Base-by-base conservation (phyloP, 2,888 invertebrate species). In the Tetranychus truncatus region DNA sequence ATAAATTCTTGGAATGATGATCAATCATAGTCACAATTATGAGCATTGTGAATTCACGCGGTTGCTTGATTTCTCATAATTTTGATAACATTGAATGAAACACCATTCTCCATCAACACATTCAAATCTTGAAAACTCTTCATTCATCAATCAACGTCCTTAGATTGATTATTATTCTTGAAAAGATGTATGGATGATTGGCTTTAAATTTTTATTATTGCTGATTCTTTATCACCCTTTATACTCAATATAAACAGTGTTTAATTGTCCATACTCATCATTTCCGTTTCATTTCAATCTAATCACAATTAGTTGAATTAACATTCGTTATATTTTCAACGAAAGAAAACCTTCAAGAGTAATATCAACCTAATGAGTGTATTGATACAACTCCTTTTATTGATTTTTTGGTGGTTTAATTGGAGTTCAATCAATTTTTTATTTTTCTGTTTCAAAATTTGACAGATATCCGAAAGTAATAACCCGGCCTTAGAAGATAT, bases 401-500 rank as follows among this genome's bases (percentile, higher is more conserved):
- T 55, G 55, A 1, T 55, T 55, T 55, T 55, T 55, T 55, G 15
- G 2, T 2, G 55, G 7, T 55, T 9, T 55, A 8, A 55, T 7
- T 9, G 2, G 55, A 55, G 9, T 55, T 55, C 2, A 55, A 55
- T 55, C 15, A 55, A 15, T 55, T 9, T 7, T 55, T 15, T 55
- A 15, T 55, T 55, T 15, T 15, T 55, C 7, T 7, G 7, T 15
- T 55, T 34, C 4, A 34, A 55, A 1, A 15, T 55, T 15, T 15
- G 0, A 6, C 21, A 69, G 69, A 69, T 69, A 20, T 69, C 69
- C 6, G 69, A 69, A 24, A 24, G 20, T 69, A 69, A 69, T 21
- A 69, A 69, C 8, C 69, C 69, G 34, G 69, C 20, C 11, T 21
- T 69, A 5, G 69, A 69, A 24, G 69, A 69, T 69, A 69, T 69